Percentiles rank a stretch among this genome's conserved stretches.
Evolutionary conservation across 2,797 vertebrate genomes (phyloP).

Genomic region (Adrianichthys oophorus): DNA sequence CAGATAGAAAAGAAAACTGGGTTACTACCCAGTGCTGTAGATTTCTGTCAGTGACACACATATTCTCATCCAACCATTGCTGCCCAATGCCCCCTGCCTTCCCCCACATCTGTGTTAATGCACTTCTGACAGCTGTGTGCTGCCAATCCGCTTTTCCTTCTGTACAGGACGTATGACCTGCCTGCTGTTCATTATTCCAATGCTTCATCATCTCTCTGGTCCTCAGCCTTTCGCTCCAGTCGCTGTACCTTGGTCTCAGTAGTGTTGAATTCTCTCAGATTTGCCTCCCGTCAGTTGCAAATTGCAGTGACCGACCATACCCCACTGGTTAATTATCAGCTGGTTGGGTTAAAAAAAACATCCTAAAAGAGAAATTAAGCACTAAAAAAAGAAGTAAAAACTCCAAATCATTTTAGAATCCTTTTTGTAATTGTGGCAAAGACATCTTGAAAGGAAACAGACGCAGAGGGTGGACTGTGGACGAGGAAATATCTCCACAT

Average conservation of each 20-base stretch:
- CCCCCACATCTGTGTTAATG: conserved; percentile 66
- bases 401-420: conserved; percentile 70
- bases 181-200: conserved; percentile 54
- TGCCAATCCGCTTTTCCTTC: conserved; percentile 60
- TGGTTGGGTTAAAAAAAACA: conserved; percentile 18
- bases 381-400: conserved; percentile 37
- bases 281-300: conserved; percentile 66
- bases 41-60: conserved; percentile 75
- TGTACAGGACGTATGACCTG: conserved; percentile 58
- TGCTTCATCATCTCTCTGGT: conserved; percentile 63
- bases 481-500: conserved; percentile 53
- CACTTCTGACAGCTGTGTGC: conserved; percentile 71
- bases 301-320: conserved; percentile 44
- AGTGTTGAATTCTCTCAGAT: conserved; percentile 59
- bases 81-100: conserved; percentile 37
- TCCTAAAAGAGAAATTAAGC: conserved; percentile 20
- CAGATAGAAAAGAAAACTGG: conserved; percentile 68
- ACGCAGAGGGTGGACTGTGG: conserved; percentile 53
- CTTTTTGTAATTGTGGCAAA: conserved; percentile 52
- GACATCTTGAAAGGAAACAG: conserved; percentile 42
- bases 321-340: conserved; percentile 42
- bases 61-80: conserved; percentile 63
- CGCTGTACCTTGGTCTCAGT: conserved; percentile 47
- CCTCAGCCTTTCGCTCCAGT: conserved; percentile 35
- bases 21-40: conserved; percentile 72